These are phyloP conservation scores for Nicator chloris DNA, from an alignment of 2,113 vertebrate species.

Conservation along the genomic window DNA sequence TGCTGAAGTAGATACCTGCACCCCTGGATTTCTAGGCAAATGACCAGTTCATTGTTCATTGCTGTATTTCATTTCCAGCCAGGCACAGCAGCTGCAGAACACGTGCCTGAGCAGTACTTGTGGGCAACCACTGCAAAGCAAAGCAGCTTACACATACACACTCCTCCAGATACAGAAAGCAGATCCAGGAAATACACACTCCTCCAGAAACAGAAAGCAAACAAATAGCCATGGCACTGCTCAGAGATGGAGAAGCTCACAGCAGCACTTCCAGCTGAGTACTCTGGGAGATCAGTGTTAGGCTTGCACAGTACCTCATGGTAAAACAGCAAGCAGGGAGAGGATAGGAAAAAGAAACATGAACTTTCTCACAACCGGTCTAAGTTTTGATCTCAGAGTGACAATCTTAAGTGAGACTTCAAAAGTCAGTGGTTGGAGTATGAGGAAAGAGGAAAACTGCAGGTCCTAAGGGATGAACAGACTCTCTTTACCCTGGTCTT, in stretches of 20 bases:
- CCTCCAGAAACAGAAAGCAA: background rate
- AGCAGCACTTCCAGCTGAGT: background rate
- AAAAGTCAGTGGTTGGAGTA: background rate
- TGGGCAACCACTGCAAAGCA: background rate
- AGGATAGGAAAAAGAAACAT: background rate
- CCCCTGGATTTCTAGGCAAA: background rate
- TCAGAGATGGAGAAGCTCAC: background rate
- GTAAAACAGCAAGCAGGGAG: background rate
- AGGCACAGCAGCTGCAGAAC: background rate
- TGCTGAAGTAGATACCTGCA: background rate
- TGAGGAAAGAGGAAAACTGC: background rate
- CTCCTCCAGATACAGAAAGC: background rate
- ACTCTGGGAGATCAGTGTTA: background rate
- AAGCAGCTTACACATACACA: background rate
- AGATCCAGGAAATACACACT: background rate
- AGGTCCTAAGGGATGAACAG: slow-evolving; percentile 12
- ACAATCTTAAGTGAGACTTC: slow-evolving; percentile 31
- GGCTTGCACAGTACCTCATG: background rate
- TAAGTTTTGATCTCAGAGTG: slow-evolving; percentile 12
- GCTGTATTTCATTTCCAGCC: background rate
- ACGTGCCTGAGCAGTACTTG: background rate
- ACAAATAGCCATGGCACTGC: background rate
- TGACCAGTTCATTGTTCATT: background rate
- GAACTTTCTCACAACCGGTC: background rate
- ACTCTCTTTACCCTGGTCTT: background rate